A percentile compares a stretch with the other conserved stretches of the same genome.
phyloP scores from a whole-genome alignment of 2,797 vertebrate species.

The Karalla daura region DNA sequence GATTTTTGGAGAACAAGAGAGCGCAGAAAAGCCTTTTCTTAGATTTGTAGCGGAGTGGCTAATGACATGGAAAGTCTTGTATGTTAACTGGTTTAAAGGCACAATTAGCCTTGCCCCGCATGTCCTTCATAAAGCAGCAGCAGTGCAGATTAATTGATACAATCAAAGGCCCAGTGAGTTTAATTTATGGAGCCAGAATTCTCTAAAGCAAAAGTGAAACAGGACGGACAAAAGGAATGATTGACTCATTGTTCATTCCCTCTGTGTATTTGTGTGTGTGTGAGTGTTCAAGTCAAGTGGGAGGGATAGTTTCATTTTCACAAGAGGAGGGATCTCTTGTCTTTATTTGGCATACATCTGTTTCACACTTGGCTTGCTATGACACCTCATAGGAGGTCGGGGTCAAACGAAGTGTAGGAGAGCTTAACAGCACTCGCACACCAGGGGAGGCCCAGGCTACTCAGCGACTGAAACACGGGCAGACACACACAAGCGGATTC shows the following conservation, averaged over 20 bases:
- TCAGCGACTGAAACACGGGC: slow-evolving; percentile 43
- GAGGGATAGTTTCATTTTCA: slow-evolving; percentile 39
- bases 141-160: slow-evolving; percentile 67
- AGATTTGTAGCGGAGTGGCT: slow-evolving; percentile 32
- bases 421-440: slow-evolving; percentile 51
- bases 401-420: slow-evolving; percentile 73
- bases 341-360: slow-evolving; percentile 67
- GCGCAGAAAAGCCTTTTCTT: slow-evolving; percentile 9
- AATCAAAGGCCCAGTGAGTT: slow-evolving; percentile 66
- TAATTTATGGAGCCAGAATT: slow-evolving; percentile 52
- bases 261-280: slow-evolving; percentile 1
- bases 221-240: slow-evolving; percentile 29
- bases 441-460: slow-evolving; percentile 24
- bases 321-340: slow-evolving; percentile 42
- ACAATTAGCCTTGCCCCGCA: slow-evolving; percentile 52
- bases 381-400: slow-evolving; percentile 57
- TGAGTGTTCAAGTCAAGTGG: too few relatives aligned
- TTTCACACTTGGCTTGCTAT: slow-evolving; percentile 60
- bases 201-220: slow-evolving; percentile 36
- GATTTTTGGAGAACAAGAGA: slow-evolving; percentile 12
- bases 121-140: slow-evolving; percentile 54
- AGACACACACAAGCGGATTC: slow-evolving; percentile 39
- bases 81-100: slow-evolving; percentile 58
- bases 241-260: background rate
- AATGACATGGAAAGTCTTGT: slow-evolving; percentile 56